Base-by-base conservation (phyloP, 1,140 invertebrate species). In the Melipona quadrifasciata region DNA sequence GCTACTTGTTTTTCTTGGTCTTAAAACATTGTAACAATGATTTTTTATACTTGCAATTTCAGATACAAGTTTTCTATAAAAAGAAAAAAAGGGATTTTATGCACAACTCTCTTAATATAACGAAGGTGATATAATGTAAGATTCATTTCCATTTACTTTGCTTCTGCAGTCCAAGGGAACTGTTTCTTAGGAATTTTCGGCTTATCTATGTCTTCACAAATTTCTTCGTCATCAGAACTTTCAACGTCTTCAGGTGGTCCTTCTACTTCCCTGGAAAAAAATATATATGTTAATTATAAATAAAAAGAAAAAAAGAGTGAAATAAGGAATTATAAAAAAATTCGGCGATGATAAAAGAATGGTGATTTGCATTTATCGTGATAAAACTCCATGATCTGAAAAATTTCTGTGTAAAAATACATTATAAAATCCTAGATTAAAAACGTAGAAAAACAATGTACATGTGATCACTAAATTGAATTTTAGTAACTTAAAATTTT, bases 81-180 rank as follows among this genome's bases (percentile, higher is more conserved):
- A 80, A 75, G 34, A 65, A 68, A 79, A 75, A 91, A 75, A 71
- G 80, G 1, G 27, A 65, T 17, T 2, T 47, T 53, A 24, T 34
- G n/a, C 19, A 11, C 71, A 24, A 21, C 5, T 21, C 21, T n/a
- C 4, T 21, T 34, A 0, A 11, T 27, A 2, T 55, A 51, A 34
- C 57, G 0, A 3, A 58, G 53, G 31, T n/a, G n/a, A n/a, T n/a
- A n/a, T n/a, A n/a, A n/a, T n/a, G n/a, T 31, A 14, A 61, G 14
- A 19, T 84, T 1, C 31, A 51, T 74, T 12, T 53, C 21, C 12
- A 90, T 90, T 91, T 92, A 96, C 96, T 95, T 96, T 53, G 95
- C 94, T 91, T 96, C 95, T 24, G 95, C 94, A 55, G 94, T 95
- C 95, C 96, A 96, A 34, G 94, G 92, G 92, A 96, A 96, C 81